Evolutionary conservation across 2,888 invertebrate genomes (phyloP).

Genomic region (Aplocera efformata): DNA sequence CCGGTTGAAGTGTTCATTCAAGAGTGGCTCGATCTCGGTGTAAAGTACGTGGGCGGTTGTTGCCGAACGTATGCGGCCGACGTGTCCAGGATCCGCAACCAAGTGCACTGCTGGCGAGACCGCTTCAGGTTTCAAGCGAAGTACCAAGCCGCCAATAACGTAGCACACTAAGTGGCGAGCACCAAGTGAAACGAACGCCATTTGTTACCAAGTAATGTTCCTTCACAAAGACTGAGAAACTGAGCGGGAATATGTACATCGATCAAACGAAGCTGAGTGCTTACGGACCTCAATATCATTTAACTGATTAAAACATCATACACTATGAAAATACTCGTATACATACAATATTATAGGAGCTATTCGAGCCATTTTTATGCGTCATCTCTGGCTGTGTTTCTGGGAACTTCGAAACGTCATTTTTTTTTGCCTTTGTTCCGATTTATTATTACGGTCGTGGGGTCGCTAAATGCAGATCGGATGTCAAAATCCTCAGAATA

Average conservation of each 20-base stretch:
- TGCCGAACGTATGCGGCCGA: slow-evolving; percentile 93
- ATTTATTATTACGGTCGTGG: too few species aligned
- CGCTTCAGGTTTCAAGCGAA: slow-evolving; percentile 59
- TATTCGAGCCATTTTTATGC: too few species aligned
- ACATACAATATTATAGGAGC: too few species aligned
- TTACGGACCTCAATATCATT: background rate
- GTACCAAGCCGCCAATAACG: slow-evolving; percentile 36
- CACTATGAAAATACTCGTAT: too few species aligned
- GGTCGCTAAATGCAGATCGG: too few species aligned
- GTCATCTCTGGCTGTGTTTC: too few species aligned
- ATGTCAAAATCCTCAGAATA: too few species aligned
- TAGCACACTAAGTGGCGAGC: slow-evolving; percentile 29
- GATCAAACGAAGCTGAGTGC: background rate
- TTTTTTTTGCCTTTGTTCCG: too few species aligned
- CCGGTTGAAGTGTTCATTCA: slow-evolving; percentile 86
- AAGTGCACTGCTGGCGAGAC: slow-evolving; percentile 77
- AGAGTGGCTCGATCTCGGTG: slow-evolving; percentile 91
- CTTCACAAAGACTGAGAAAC: slow-evolving; percentile 20
- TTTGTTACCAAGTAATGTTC: slow-evolving; percentile 22
- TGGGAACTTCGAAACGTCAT: too few species aligned
- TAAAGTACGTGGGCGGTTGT: slow-evolving; percentile 94
- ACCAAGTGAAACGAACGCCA: slow-evolving; percentile 11
- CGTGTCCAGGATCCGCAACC: slow-evolving; percentile 85
- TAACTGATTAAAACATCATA: too few species aligned
- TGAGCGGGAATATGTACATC: slow-evolving; percentile 4